Conservation (phyloP, 2,888 invertebrate genomes). For the Agrotis segetum region DNA sequence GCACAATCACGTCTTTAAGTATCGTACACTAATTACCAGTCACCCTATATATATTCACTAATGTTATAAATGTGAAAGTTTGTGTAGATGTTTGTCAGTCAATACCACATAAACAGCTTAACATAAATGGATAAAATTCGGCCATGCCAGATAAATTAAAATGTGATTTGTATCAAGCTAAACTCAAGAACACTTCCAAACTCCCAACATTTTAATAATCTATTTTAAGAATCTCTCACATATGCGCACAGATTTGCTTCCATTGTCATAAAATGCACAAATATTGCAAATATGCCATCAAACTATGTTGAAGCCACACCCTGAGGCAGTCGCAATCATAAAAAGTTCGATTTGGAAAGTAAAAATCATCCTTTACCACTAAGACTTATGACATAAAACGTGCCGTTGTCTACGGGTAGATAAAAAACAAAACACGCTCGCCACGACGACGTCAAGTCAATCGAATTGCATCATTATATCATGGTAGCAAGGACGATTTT, state of each 20-base stretch:
- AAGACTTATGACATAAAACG: too few species aligned
- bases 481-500: too few species aligned
- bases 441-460: too few species aligned
- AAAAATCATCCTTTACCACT: too few species aligned
- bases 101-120: constrained; percentile 9
- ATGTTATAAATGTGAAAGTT: neutral
- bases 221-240: constrained; percentile 20
- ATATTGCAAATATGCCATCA: neutral
- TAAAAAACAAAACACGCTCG: too few species aligned
- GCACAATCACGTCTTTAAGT: too few species aligned
- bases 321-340: neutral
- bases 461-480: too few species aligned
- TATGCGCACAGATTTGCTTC: constrained; percentile 18
- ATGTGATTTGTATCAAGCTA: constrained; percentile 3
- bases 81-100: neutral
- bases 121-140: constrained; percentile 1
- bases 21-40: too few species aligned
- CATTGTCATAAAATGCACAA: neutral
- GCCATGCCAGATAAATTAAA: too few species aligned
- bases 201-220: constrained; percentile 20
- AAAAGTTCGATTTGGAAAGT: neutral
- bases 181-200: neutral
- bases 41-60: too few species aligned
- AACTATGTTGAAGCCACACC: neutral
- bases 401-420: too few species aligned